Conservation (phyloP, 2,113 vertebrate species). For the Sapajus apella region DNA sequence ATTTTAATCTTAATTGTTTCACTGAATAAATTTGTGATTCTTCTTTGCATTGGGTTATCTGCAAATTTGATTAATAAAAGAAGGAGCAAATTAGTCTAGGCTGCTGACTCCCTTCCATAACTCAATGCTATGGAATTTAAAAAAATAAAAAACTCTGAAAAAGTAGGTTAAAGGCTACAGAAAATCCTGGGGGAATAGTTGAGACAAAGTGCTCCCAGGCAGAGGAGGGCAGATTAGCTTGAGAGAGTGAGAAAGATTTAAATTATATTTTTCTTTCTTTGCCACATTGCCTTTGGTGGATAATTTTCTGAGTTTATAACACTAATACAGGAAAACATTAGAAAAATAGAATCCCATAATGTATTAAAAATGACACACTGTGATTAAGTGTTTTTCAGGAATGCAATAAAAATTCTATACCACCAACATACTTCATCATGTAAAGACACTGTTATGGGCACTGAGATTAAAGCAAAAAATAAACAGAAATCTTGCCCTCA, state of each 20-base stretch:
- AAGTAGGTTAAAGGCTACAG: not conserved
- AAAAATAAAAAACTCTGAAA: not conserved
- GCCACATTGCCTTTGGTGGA: not conserved
- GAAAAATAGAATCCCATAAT: not conserved
- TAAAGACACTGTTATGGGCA: not conserved
- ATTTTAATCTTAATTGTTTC: not conserved
- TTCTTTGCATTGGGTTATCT: not conserved
- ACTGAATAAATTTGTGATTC: not conserved
- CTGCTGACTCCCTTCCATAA: not conserved
- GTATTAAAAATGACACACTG: conserved; percentile 8
- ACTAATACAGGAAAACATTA: not conserved
- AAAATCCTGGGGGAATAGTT: not conserved
- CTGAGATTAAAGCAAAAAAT: not conserved
- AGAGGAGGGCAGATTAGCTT: not conserved
- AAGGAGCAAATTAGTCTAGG: not conserved
- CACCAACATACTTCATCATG: not conserved
- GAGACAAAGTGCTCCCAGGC: not conserved
- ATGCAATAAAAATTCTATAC: not conserved
- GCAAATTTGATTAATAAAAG: not conserved
- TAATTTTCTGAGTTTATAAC: not conserved
- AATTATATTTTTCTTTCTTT: not conserved
- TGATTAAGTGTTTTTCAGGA: conserved; percentile 7
- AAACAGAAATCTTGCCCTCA: not conserved
- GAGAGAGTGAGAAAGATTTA: not conserved
- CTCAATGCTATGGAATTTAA: not conserved